A percentile compares a stretch with the other conserved stretches of the same genome.
Conservation (phyloP, 2,113 vertebrate genomes). For the Onychostoma macrolepis region DNA sequence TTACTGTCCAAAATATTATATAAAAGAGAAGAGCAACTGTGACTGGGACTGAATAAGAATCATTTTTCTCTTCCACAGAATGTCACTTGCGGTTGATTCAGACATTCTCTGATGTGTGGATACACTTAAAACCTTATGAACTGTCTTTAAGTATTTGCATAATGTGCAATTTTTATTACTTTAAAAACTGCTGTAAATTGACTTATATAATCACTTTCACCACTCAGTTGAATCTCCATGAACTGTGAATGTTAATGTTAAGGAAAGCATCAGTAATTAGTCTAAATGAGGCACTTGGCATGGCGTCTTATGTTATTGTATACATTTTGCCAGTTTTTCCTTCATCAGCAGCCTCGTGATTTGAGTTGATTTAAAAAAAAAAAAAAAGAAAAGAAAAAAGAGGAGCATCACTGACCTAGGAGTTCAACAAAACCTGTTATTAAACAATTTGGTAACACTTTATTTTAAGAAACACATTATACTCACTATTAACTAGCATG, state of each 20-base stretch:
- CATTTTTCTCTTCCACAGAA: neutral
- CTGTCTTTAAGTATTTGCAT: neutral
- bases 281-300: conserved; percentile 11
- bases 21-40: neutral
- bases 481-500: too few relatives aligned
- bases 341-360: neutral
- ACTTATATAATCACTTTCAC: neutral
- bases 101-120: neutral
- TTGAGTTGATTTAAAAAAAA: too few relatives aligned
- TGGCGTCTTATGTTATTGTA: neutral
- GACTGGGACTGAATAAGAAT: neutral
- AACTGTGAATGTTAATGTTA: conserved; percentile 19
- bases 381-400: too few relatives aligned
- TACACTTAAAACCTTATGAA: neutral
- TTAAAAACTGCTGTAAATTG: neutral
- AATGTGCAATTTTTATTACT: neutral
- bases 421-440: too few relatives aligned
- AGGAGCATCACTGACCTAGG: too few relatives aligned
- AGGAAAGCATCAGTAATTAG: conserved; percentile 4
- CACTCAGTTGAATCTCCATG: neutral
- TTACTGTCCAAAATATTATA: neutral
- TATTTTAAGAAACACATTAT: too few relatives aligned
- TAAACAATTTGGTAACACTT: too few relatives aligned
- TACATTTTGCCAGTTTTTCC: neutral
- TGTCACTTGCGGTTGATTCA: neutral